Percentiles rank a stretch among this genome's conserved stretches.
Conservation (phyloP, 2,797 vertebrate species). For the Gobio occitaniae region DNA sequence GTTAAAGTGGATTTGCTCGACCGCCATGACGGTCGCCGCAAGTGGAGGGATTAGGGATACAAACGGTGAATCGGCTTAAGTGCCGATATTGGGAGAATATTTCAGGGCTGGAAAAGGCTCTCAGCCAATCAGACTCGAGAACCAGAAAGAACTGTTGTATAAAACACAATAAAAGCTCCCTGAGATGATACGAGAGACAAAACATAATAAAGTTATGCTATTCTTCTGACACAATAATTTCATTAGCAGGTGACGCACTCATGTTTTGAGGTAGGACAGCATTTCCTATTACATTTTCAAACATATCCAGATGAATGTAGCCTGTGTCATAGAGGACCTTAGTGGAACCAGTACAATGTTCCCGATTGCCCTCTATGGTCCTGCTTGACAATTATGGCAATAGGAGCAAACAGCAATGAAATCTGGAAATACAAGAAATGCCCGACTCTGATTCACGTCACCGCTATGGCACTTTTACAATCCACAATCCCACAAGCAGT, state of each 20-base stretch:
- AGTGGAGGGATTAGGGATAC: no score
- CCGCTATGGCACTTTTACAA: neutral
- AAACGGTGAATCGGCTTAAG: no score
- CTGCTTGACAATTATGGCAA: neutral
- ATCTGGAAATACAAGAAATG: neutral
- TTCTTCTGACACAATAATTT: neutral
- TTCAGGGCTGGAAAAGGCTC: no score
- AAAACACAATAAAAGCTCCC: no score
- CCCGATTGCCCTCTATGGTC: neutral
- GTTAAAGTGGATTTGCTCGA: no score
- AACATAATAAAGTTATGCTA: neutral
- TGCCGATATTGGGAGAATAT: no score
- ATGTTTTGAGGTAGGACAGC: no score
- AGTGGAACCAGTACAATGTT: neutral
- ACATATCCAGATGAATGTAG: neutral
- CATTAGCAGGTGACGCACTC: neutral
- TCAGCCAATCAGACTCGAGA: no score
- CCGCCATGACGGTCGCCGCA: no score
- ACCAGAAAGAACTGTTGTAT: no score
- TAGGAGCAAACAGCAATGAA: no score
- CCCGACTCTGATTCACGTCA: constrained; percentile 3
- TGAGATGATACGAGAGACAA: no score
- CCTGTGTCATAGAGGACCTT: neutral
- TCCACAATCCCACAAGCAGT: neutral
- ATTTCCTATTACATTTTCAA: neutral